Percentiles rank a stretch among this genome's conserved stretches.
These are phyloP conservation scores for Sinocyclocheilus anshuiensis DNA, from an alignment of 2,113 vertebrate species.

Conservation along the genomic window DNA sequence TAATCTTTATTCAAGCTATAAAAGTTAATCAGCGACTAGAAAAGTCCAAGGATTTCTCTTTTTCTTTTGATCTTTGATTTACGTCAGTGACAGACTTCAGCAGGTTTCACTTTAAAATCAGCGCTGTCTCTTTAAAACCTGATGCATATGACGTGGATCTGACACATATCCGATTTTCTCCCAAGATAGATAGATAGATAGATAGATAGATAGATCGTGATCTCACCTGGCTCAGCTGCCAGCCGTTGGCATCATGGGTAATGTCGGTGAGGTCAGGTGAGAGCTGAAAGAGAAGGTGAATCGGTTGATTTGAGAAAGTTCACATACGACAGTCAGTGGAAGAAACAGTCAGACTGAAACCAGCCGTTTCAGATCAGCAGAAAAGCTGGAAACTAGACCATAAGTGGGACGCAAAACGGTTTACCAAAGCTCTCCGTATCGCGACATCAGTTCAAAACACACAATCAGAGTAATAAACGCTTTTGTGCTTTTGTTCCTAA, in stretches of 20 bases:
- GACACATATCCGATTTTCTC: too few relatives aligned
- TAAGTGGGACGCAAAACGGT: not conserved
- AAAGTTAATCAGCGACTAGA: too few relatives aligned
- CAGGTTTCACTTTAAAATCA: too few relatives aligned
- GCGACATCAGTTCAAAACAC: not conserved
- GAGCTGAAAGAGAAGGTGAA: constrained; percentile 58
- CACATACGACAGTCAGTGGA: not conserved
- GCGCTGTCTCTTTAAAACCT: too few relatives aligned
- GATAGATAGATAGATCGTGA: not conserved
- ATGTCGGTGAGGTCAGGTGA: constrained; percentile 68
- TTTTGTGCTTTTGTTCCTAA: not conserved
- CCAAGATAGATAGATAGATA: too few relatives aligned
- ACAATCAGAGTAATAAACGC: not conserved
- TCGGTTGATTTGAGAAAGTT: not conserved
- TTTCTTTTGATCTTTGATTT: too few relatives aligned
- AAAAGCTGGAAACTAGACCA: not conserved
- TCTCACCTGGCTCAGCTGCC: constrained; percentile 72
- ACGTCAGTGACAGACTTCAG: too few relatives aligned
- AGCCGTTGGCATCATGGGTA: constrained; percentile 63
- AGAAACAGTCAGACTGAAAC: constrained; percentile 27
- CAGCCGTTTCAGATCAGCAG: not conserved
- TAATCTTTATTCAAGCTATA: too few relatives aligned
- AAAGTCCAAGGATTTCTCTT: too few relatives aligned
- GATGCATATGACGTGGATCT: too few relatives aligned
- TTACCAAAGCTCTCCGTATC: not conserved